These are phyloP conservation scores for Beaufortia kweichowensis DNA, from an alignment of 2,113 vertebrate genomes.

Conservation along the genomic window DNA sequence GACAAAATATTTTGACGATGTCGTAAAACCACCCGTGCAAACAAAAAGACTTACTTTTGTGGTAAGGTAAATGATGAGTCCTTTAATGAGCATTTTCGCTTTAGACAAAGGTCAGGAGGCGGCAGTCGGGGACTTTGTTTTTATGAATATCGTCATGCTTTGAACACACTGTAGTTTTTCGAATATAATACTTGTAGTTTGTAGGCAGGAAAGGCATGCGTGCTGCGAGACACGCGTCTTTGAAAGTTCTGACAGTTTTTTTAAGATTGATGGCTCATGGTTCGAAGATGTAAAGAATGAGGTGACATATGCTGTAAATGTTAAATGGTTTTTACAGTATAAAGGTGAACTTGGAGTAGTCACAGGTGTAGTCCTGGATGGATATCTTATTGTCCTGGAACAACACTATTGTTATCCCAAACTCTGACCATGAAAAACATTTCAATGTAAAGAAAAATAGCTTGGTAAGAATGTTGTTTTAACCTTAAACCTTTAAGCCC, in stretches of 20 bases:
- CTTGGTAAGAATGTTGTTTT: too few relatives aligned
- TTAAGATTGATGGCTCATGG: neutral
- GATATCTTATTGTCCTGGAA: too few relatives aligned
- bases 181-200: neutral
- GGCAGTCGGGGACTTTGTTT: neutral
- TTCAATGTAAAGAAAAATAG: too few relatives aligned
- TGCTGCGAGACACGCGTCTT: neutral
- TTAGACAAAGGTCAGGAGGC: constrained; percentile 19
- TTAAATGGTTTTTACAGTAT: neutral
- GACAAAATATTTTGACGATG: neutral
- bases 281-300: neutral
- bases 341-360: neutral
- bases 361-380: neutral
- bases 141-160: neutral
- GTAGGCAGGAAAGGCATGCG: neutral
- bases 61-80: neutral
- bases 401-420: too few relatives aligned
- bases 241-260: neutral
- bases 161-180: neutral
- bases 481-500: too few relatives aligned
- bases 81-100: neutral
- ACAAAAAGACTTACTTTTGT: neutral
- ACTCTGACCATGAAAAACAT: too few relatives aligned
- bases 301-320: neutral
- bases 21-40: neutral